Evolutionary conservation across 2,888 invertebrate genomes (phyloP).

Genomic region (Nomada ruficornis): DNA sequence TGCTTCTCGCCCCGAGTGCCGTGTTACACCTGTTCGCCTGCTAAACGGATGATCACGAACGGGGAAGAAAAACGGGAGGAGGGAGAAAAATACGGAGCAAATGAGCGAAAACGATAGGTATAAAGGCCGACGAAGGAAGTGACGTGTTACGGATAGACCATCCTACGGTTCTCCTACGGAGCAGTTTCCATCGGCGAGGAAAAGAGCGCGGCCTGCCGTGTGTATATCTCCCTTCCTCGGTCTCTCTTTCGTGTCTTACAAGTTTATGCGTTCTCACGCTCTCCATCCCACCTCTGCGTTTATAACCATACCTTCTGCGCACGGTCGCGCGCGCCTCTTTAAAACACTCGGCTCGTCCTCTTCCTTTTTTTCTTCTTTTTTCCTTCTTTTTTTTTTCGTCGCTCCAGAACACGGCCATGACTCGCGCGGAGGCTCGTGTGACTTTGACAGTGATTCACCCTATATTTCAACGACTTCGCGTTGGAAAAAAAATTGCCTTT

Average conservation of each 20-base stretch:
- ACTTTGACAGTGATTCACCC: too few relatives aligned
- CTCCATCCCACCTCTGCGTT: slow-evolving; percentile 70
- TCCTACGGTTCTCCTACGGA: slow-evolving; percentile 48
- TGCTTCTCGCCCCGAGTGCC: background rate
- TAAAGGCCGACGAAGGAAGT: slow-evolving; percentile 57
- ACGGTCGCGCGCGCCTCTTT: slow-evolving; percentile 45
- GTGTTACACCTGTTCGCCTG: slow-evolving; percentile 1
- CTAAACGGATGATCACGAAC: slow-evolving; percentile 1
- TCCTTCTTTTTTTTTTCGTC: background rate
- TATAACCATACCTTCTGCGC: slow-evolving; percentile 46
- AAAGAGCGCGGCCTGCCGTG: slow-evolving; percentile 61
- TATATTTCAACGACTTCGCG: too few relatives aligned
- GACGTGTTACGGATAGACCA: slow-evolving; percentile 66
- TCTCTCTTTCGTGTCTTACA: slow-evolving; percentile 63
- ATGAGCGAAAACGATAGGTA: slow-evolving; percentile 51
- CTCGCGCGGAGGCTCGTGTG: too few relatives aligned
- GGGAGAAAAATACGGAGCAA: slow-evolving; percentile 41
- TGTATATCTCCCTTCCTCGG: slow-evolving; percentile 51
- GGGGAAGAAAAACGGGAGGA: background rate
- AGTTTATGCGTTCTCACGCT: slow-evolving; percentile 80
- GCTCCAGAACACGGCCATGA: background rate
- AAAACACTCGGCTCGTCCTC: slow-evolving; percentile 6
- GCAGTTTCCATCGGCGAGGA: slow-evolving; percentile 67
- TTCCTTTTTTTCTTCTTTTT: background rate
- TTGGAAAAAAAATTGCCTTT: too few relatives aligned